Base-by-base conservation (phyloP, 2,113 vertebrate genomes). In the Stictonetta naevosa region DNA sequence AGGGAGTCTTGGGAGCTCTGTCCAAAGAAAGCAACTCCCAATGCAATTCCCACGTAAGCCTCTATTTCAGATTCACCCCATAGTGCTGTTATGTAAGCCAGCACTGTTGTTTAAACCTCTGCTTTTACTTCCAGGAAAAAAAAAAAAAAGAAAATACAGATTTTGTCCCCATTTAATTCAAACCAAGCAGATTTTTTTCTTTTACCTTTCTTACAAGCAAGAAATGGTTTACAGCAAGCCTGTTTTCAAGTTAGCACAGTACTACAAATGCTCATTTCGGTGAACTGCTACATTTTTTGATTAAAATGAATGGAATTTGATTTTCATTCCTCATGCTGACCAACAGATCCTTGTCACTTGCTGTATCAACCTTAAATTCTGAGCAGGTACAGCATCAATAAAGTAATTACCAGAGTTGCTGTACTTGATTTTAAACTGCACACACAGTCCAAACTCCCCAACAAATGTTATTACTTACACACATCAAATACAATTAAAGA, bases 11-110 rank as follows among this genome's bases (percentile, higher is more conserved):
- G 7, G 23, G 40, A 68, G 7, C 78, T 26, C 23, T 8, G 4
- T 3, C 7, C 55, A 52, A 26, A 2, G 3, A 68, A 28, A 56
- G 28, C 36, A 48, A 33, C 10, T 63, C 36, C n/a, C 1, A 0
- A 20, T 60, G 33, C 15, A 38, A 36, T 25, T 38, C 28, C 64
- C 17, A 6, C 3, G 13, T 20, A 62, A 66, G 5, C 10, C 14
- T 17, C 50, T 8, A 13, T 40, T 86, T 52, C 53, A 78, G 58
- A 62, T 56, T n/a, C 40, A 22, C 12, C 28, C 36, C 18, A 12
- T 5, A 29, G 15, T 19, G 38, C 18, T 22, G 8, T 33, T 53
- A 68, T 58, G 66, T 83, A 34, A 69, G 46, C 68, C 19, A 42
- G 13, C 0, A 1, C 22, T 1, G 0, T 14, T 67, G 17, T 15